These are phyloP conservation scores for Stegana nigrithorax DNA, from an alignment of 2,888 invertebrate genomes.

Conservation along the genomic window DNA sequence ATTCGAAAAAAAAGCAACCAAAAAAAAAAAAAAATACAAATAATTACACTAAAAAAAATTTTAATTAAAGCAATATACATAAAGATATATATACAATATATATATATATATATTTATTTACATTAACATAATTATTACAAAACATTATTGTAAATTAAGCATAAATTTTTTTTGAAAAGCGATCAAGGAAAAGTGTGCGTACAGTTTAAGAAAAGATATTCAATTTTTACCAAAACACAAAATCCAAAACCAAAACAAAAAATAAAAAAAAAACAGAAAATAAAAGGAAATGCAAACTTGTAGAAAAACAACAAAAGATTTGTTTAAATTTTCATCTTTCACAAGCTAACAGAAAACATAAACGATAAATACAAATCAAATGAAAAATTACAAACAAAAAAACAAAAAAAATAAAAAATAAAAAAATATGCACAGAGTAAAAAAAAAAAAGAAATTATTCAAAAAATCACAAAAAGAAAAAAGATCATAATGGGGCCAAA, in stretches of 20 bases:
- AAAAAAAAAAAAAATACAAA: conserved; percentile 24
- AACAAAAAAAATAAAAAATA: conserved; percentile 9
- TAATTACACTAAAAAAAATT: conserved; percentile 20
- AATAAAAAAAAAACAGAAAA: conserved; percentile 22
- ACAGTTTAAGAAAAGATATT: conserved; percentile 1
- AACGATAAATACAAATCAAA: conserved; percentile 23
- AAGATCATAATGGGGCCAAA: conserved; percentile 64
- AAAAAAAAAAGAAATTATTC: conserved; percentile 13
- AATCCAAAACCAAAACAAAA: conserved; percentile 17
- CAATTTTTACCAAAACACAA: too few species aligned
- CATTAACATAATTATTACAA: conserved; percentile 54
- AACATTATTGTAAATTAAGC: conserved; percentile 63
- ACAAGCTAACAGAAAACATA: neutral
- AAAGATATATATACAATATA: too few species aligned
- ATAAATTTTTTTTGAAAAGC: conserved; percentile 17
- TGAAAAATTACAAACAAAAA: conserved; percentile 7
- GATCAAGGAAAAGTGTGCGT: neutral
- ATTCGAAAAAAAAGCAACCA: conserved; percentile 17
- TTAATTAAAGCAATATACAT: too few species aligned
- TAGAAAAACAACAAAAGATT: conserved; percentile 57
- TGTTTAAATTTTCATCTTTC: conserved; percentile 11
- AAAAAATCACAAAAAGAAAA: conserved; percentile 28
- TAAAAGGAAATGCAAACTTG: conserved; percentile 40
- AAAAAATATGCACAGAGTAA: neutral
- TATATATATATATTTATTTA: too few species aligned